phyloP scores from a whole-genome alignment of 2,888 invertebrate species.

The Phragmatobia fuliginosa region DNA sequence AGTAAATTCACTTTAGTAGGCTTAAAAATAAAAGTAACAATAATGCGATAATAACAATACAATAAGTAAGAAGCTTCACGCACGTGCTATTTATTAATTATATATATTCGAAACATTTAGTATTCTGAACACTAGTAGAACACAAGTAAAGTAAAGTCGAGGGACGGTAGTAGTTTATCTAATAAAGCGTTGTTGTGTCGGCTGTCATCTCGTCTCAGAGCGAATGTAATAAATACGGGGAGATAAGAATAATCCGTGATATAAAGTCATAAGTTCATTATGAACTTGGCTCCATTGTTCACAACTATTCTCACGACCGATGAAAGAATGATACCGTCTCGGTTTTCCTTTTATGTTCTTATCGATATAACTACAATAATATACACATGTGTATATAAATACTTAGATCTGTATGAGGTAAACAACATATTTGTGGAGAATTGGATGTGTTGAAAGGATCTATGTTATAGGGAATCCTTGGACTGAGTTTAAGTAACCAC shows the following conservation, averaged over 20 bases:
- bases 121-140: not conserved
- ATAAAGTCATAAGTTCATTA: slow-evolving; percentile 18
- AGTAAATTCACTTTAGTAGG: too few relatives aligned
- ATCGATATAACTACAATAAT: slow-evolving; percentile 3
- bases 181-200: not conserved
- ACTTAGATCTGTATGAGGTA: not conserved
- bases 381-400: not conserved
- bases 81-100: too few relatives aligned
- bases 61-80: too few relatives aligned
- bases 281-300: slow-evolving; percentile 7
- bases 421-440: not conserved
- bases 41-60: too few relatives aligned
- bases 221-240: slow-evolving; percentile 12
- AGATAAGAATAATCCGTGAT: slow-evolving; percentile 14
- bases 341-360: slow-evolving; percentile 14
- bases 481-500: too few relatives aligned
- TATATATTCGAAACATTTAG: not conserved
- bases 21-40: too few relatives aligned
- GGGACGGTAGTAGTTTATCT: not conserved
- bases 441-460: not conserved
- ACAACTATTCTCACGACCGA: slow-evolving; percentile 8
- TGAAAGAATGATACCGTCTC: slow-evolving; percentile 12
- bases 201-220: not conserved
- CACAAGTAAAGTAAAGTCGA: not conserved
- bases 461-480: too few relatives aligned